phyloP scores from a whole-genome alignment of 2,797 vertebrate species.

The Lateolabrax maculatus region DNA sequence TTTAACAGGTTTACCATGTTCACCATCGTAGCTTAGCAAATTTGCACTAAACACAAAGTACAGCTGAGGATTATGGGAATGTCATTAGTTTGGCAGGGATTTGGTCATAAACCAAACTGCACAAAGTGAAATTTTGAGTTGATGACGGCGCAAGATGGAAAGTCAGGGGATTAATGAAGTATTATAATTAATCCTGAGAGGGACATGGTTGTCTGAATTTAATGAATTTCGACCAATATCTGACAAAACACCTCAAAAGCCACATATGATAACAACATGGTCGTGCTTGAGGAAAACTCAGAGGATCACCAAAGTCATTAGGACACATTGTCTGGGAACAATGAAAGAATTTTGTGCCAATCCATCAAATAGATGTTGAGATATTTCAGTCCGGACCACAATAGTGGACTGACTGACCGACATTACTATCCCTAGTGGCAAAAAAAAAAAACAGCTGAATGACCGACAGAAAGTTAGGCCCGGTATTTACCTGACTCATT shows the following conservation, averaged over 20 bases:
- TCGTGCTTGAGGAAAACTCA: background rate
- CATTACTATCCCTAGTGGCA: background rate
- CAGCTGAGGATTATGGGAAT: background rate
- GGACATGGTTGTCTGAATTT: background rate
- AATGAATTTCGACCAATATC: background rate
- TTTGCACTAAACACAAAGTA: too few relatives aligned
- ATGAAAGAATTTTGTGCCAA: background rate
- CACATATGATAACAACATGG: background rate
- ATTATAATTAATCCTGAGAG: background rate
- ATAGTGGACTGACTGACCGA: background rate
- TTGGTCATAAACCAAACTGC: background rate
- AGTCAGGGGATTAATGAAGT: background rate
- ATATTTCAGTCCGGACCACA: background rate
- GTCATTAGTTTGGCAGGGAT: background rate
- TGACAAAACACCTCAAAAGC: background rate
- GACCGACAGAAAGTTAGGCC: background rate
- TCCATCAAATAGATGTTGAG: background rate
- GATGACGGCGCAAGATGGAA: background rate
- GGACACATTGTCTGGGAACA: background rate
- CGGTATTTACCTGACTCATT: slow-evolving; percentile 83
- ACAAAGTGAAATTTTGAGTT: background rate
- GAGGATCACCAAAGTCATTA: background rate
- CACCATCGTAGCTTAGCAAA: background rate
- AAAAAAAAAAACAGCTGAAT: slow-evolving; percentile 10
- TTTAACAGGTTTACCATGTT: background rate